Base-by-base conservation (phyloP, 1,140 invertebrate genomes). In the Neodiprion pinetum region DNA sequence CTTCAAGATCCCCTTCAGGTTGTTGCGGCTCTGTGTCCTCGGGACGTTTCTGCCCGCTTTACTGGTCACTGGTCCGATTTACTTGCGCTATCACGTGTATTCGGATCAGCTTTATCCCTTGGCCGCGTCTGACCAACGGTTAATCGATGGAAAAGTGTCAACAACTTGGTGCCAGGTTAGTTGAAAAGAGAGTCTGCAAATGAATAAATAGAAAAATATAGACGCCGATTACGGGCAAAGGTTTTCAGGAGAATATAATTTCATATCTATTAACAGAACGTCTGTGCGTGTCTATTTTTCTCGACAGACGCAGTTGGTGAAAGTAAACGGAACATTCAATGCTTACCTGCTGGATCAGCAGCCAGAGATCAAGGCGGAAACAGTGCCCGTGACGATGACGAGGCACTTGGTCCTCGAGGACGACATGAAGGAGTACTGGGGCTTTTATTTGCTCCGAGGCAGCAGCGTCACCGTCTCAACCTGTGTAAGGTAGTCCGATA, bases 361-460 rank as follows among this genome's bases (percentile, higher is more conserved):
- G 7, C 94, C 94, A 0, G 82, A 88, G 75, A 81, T 93, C 8
- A 87, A 90, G 1, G 80, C 85, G 1, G 88, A 92, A 40, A 78
- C 90, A 14, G 89, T 91, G 14, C 90, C 89, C 0, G 89, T 95
- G 7, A 89, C 90, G 9, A 94, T 95, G 93, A 91, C 91, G 1
- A 89, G 94, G 69, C 89, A 93, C 75, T 80, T 95, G 71, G 87
- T 90, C 12, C 83, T 95, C n/a, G 91, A 93, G 72, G 94, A 95
- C 80, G 94, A 95, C 79, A 93, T 94, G 88, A 95, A 95, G 83
- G 94, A 95, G 83, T 95, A 95, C 81, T 95, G 94, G 94, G 94
- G 94, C 9, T 95, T 95, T 84, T 95, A 95, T 82, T 85, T 96
- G n/a, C 86, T 95, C 1, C 90, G 91, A 79, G 94, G 94, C 3